Evolutionary conservation across 2,113 vertebrate species (phyloP), one percentile per base, ranked within the genome.

Genomic region (Noturus placidus): DNA sequence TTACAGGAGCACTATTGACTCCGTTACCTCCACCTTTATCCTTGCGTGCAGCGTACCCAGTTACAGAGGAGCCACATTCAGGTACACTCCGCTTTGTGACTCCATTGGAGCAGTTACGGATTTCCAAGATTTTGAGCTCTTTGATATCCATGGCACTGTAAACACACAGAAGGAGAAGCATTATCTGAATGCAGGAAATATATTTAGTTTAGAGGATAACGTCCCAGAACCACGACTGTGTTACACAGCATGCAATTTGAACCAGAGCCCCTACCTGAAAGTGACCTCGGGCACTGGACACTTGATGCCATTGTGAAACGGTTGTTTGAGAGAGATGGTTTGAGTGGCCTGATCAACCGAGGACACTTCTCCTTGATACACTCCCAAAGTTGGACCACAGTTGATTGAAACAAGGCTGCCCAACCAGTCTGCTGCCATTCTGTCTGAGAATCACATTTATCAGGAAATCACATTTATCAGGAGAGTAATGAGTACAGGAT

Each of bases 271-370:
- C 93, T 90, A 99, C 98, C 98, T 98, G 95, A 99, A 99, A 27
- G 98, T 99, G 93, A 99, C 97, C 91, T 99, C 98, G 4, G 98
- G 97, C 80, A 99, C 98, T 1, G 99, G 96, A 89, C 98, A 99
- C 91, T 97, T 99, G 84, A 98, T 95, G 25, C 98, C 98, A 90
- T 99, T 99, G 70, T 99, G 98, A 91, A 99, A 99, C 74, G 98
- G 98, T 52, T 97, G 96, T 0, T 94, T 97, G 63, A 99, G 95
- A 77, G 98, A 98, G 88, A 99, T 99, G 86, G 98, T 99, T 94
- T 99, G 98, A 92, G 96, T 97, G 92, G 95, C 90, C 93, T 99
- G 98, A 69, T 99, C 97, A 90, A 99, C 98, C 0, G 96, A 97
- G 0, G 96, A 98, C 38, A 99, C 97, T 67, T 97, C 94, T 87